Conservation (phyloP, 2,113 vertebrate species). For the Pandion haliaetus region DNA sequence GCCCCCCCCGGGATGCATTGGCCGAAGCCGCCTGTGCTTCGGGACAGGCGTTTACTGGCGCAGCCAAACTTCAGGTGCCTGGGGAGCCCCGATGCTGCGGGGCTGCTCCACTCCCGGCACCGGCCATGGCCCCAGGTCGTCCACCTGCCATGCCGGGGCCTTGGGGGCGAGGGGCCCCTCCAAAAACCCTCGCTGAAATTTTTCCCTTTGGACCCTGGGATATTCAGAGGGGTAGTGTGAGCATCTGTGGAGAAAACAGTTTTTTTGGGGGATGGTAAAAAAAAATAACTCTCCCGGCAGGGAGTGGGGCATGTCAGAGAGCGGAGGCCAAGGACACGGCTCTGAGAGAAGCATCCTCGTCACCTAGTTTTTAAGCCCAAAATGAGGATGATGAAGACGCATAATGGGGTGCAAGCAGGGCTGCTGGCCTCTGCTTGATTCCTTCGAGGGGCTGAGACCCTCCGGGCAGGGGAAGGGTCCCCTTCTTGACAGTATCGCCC, state of each 20-base stretch:
- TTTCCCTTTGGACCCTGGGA: not conserved
- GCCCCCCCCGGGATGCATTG: rapidly evolving
- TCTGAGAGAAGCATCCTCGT: not conserved
- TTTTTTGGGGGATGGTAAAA: not conserved
- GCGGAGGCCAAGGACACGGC: not conserved
- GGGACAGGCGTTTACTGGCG: not conserved
- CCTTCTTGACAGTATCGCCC: not conserved
- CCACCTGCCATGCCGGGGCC: rapidly evolving
- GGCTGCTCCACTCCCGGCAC: not conserved
- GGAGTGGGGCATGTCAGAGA: not conserved
- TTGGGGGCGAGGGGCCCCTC: not conserved
- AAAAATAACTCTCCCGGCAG: not conserved
- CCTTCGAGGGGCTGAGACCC: not conserved
- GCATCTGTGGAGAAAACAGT: not conserved
- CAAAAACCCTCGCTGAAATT: not conserved
- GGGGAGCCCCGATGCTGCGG: not conserved
- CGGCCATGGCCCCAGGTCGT: not conserved
- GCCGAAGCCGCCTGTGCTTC: not conserved
- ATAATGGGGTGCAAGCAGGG: not conserved
- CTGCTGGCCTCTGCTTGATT: not conserved
- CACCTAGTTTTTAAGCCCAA: not conserved
- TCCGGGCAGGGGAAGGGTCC: not conserved
- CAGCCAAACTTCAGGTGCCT: not conserved
- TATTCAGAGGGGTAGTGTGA: not conserved
- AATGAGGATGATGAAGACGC: not conserved